phyloP scores from a whole-genome alignment of 2,797 vertebrate genomes.

The Emydoidea blandingii region DNA sequence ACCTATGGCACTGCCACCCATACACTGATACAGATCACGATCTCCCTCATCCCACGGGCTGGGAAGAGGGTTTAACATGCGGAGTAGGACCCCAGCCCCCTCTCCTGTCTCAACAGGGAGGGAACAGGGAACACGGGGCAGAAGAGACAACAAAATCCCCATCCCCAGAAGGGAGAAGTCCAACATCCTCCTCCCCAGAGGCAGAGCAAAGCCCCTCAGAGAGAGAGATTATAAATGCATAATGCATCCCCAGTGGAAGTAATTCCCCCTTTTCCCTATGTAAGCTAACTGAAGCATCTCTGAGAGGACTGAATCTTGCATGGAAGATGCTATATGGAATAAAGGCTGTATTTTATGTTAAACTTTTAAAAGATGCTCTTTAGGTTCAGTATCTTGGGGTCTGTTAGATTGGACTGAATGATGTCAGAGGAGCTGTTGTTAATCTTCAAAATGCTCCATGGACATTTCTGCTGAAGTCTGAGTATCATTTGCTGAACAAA shows the following conservation, averaged over 20 bases:
- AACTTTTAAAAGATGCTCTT: not conserved
- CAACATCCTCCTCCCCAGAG: too few species aligned
- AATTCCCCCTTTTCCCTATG: not conserved
- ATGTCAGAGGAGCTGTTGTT: not conserved
- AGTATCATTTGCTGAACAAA: conserved; percentile 11
- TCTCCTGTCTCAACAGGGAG: not conserved
- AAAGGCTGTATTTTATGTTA: not conserved
- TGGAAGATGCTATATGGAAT: not conserved
- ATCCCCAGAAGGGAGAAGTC: too few species aligned
- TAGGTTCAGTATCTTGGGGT: not conserved
- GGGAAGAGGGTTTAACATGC: too few species aligned
- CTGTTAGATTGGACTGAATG: not conserved
- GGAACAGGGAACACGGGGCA: not conserved
- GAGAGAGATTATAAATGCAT: not conserved
- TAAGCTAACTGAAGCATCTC: not conserved
- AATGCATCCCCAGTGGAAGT: not conserved
- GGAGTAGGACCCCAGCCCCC: not conserved
- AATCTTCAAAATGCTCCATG: not conserved
- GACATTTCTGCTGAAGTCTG: conserved; percentile 33
- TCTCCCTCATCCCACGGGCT: too few species aligned
- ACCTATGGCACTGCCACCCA: not conserved
- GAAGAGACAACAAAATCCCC: too few species aligned
- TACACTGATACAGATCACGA: too few species aligned
- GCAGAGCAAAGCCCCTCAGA: not conserved
- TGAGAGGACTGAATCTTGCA: not conserved